A percentile compares a stretch with the other conserved stretches of the same genome.
phyloP scores from a whole-genome alignment of 2,113 vertebrate genomes.

The Baryphthengus martii region DNA sequence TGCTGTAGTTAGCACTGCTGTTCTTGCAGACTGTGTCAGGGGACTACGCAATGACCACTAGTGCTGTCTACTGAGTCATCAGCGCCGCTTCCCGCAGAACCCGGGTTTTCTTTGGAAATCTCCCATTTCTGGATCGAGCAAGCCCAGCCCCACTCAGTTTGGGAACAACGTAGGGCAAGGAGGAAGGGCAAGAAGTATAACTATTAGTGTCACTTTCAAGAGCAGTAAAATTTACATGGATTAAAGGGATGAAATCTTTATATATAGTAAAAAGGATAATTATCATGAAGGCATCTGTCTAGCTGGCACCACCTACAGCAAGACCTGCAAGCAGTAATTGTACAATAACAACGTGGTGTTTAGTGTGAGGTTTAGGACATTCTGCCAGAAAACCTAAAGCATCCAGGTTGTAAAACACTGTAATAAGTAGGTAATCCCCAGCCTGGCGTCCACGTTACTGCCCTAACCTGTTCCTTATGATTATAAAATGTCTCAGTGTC shows the following conservation, averaged over 20 bases:
- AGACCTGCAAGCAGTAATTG: conserved; percentile 82
- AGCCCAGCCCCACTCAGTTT: not conserved
- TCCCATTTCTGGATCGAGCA: not conserved
- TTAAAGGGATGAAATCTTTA: conserved; percentile 64
- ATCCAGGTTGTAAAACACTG: conserved; percentile 70
- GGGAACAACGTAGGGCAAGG: not conserved
- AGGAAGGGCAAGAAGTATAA: not conserved
- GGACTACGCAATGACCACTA: not conserved
- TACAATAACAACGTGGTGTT: conserved; percentile 82
- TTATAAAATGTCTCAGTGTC: conserved; percentile 78
- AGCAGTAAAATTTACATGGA: conserved; percentile 56
- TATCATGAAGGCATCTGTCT: conserved; percentile 79
- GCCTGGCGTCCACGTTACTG: conserved; percentile 71
- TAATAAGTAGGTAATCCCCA: conserved; percentile 77
- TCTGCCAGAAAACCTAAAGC: conserved; percentile 78
- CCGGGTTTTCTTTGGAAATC: not conserved
- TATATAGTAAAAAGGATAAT: conserved; percentile 68
- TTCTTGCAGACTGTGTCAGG: not conserved
- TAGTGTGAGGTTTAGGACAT: conserved; percentile 84
- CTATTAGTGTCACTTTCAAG: conserved; percentile 48
- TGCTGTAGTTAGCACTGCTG: not conserved
- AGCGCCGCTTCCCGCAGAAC: not conserved
- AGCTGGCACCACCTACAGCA: conserved; percentile 80
- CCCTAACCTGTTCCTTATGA: conserved; percentile 79
- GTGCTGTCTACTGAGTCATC: not conserved